Evolutionary conservation across 2,888 invertebrate genomes (phyloP), one percentile per base, ranked within the genome.

Genomic region (Cerceris ruficornis): DNA sequence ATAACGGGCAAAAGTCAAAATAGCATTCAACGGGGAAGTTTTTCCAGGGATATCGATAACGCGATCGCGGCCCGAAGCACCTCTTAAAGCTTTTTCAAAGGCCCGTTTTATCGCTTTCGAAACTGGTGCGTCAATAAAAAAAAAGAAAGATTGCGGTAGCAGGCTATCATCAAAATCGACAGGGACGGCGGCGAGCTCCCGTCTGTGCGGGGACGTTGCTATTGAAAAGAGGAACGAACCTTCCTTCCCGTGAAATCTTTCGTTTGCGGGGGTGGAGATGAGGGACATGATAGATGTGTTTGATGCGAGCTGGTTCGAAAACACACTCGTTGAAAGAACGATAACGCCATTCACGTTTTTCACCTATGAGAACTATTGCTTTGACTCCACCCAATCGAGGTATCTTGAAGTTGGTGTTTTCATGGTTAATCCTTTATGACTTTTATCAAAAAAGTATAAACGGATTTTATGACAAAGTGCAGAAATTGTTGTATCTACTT

Each of bases 221-320:
- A 74, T 80, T 70, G 62, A 81, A 49, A 46, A 66, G 54, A 69
- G 60, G 65, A 83, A 83, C 70, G 69, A 50, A 77, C 73, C 67
- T 59, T 46, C 52, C 15, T 62, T 62, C 17, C 67, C 71, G 58
- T 75, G 74, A 85, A 80, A 85, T 82, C 74, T 68, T 85, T 75
- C 85, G 77, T 70, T 84, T 66, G 60, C 80, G 71, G 60, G 66
- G 69, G 28, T 28, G 28, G 28, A 28, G 28, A 28, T 28, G 28
- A 28, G 28, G 4, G 55, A 71, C 80, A 75, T 79, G 85, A 85
- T 85, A 73, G 86, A 86, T 81, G 84, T 75, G 80, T 82, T 82
- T 73, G 70, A 82, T 75, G 82, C 69, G 72, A 71, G 62, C 74
- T 69, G 75, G 65, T 80, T 75, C 42, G 70, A 68, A 76, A 72